Evolutionary conservation across 2,113 vertebrate species (phyloP).

Genomic region (Elaphurus davidianus): DNA sequence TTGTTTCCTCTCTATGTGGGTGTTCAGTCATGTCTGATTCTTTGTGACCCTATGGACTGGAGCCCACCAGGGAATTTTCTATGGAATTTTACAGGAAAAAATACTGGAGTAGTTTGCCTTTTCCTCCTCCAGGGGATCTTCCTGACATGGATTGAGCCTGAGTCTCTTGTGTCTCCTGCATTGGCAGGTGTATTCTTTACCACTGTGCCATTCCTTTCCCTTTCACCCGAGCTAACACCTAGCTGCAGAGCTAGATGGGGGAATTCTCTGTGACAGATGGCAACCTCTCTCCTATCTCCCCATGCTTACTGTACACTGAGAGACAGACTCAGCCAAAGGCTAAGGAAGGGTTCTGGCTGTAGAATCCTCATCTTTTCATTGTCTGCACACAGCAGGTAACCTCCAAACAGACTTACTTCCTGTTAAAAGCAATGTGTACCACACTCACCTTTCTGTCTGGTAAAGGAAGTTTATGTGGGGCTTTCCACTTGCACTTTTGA

Average conservation of each 20-base stretch:
- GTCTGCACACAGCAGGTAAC: neutral
- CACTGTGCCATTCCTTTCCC: neutral
- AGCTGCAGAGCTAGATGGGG: neutral
- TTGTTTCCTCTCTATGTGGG: neutral
- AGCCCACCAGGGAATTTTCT: neutral
- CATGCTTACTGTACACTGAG: neutral
- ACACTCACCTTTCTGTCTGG: neutral
- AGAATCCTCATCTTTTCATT: neutral
- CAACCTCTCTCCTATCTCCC: neutral
- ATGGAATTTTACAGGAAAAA: neutral
- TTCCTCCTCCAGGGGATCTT: neutral
- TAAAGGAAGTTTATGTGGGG: neutral
- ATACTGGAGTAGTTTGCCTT: neutral
- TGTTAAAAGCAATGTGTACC: neutral
- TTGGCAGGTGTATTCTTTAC: neutral
- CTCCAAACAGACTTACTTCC: neutral
- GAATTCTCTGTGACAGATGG: neutral
- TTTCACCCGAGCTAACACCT: neutral
- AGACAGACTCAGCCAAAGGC: neutral
- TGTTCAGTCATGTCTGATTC: neutral
- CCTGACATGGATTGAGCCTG: neutral
- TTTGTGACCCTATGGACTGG: neutral
- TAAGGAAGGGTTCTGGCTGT: neutral
- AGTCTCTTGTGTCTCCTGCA: neutral
- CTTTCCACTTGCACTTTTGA: slow-evolving; percentile 15